A percentile compares a stretch with the other conserved stretches of the same genome.
These are phyloP conservation scores for Chunga burmeisteri DNA, from an alignment of 2,113 vertebrate species.

Conservation along the genomic window DNA sequence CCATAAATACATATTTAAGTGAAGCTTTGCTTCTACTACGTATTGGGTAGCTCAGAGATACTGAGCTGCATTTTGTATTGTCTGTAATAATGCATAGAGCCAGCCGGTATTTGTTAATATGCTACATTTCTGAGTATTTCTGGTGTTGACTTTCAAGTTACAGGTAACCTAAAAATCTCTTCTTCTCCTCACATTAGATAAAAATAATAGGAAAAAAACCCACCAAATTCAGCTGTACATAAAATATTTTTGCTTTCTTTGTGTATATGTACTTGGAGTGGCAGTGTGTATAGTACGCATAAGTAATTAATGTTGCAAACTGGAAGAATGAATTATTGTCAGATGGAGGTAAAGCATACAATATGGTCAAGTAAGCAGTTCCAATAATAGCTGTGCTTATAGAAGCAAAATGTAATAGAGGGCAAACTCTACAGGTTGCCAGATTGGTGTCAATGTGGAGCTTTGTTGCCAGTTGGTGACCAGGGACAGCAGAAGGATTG, in stretches of 20 bases:
- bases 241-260: not conserved
- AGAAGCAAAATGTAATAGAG: slow-evolving; percentile 33
- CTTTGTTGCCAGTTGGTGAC: slow-evolving; percentile 38
- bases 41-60: not conserved
- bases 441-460: not conserved
- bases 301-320: slow-evolving; percentile 23
- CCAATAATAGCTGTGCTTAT: slow-evolving; percentile 35
- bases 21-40: not conserved
- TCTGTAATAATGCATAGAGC: not conserved
- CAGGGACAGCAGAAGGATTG: slow-evolving; percentile 32
- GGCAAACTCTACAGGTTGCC: slow-evolving; percentile 41
- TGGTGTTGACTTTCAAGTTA: not conserved
- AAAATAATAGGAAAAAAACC: not conserved
- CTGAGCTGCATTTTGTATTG: not conserved
- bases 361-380: slow-evolving; percentile 42
- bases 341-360: slow-evolving; percentile 27
- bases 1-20: not conserved
- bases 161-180: not conserved
- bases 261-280: not conserved
- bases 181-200: not conserved
- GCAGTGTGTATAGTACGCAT: not conserved
- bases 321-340: slow-evolving; percentile 42
- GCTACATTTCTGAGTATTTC: not conserved
- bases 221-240: not conserved
- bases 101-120: not conserved